These are phyloP conservation scores for Hippocampus abdominalis DNA, from an alignment of 2,113 vertebrate species.

Conservation along the genomic window DNA sequence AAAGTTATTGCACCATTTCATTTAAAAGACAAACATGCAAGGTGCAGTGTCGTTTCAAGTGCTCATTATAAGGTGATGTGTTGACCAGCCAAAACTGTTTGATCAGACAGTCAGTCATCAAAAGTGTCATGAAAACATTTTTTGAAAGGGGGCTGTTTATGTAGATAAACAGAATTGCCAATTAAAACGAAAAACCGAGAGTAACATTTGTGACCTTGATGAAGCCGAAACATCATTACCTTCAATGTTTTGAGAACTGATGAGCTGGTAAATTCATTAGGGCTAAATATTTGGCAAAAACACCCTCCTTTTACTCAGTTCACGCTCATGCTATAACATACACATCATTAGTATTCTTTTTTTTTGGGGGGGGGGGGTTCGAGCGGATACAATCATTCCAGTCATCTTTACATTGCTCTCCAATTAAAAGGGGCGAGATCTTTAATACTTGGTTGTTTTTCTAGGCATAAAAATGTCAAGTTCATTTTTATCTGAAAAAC, in stretches of 20 bases:
- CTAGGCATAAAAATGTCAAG: not conserved
- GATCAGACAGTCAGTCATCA: not conserved
- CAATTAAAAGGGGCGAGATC: not conserved
- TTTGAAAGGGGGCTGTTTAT: not conserved
- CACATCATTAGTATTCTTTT: not conserved
- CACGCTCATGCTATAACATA: not conserved
- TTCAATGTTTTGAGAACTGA: not conserved
- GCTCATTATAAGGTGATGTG: not conserved
- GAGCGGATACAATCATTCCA: not conserved
- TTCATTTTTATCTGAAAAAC: not conserved
- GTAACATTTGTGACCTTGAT: not conserved
- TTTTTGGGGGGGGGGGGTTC: too few relatives aligned
- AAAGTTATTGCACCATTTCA: not conserved
- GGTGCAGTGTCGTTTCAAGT: not conserved
- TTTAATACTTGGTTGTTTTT: not conserved
- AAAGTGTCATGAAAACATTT: not conserved
- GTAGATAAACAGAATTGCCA: not conserved
- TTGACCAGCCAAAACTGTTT: not conserved
- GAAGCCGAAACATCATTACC: not conserved
- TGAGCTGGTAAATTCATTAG: not conserved
- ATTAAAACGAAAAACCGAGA: not conserved
- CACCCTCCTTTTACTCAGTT: not conserved
- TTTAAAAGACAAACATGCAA: not conserved
- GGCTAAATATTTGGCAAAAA: not conserved
- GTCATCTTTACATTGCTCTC: not conserved